These are phyloP conservation scores for Chanos chanos DNA, from an alignment of 2,797 vertebrate genomes.

Conservation along the genomic window DNA sequence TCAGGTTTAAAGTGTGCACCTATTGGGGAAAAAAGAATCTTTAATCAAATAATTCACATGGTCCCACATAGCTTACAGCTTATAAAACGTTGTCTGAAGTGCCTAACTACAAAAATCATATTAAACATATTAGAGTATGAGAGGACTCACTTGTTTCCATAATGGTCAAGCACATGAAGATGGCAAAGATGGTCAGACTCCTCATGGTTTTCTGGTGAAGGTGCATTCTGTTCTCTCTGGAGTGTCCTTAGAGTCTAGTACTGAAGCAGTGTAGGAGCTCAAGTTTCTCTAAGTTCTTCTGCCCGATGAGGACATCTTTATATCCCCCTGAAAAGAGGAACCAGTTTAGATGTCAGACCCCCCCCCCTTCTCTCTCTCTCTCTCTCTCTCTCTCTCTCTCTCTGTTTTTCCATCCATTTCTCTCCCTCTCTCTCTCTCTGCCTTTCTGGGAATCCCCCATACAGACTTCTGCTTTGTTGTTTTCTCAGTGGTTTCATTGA, in stretches of 20 bases:
- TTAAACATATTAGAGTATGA: too few relatives aligned
- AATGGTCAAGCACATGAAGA: conserved; percentile 30
- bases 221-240: conserved; percentile 40
- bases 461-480: too few relatives aligned
- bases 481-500: background rate
- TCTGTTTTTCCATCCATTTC: too few relatives aligned
- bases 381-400: too few relatives aligned
- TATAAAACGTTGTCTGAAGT: too few relatives aligned
- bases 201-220: conserved; percentile 42
- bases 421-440: background rate
- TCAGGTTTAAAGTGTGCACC: conserved; percentile 34
- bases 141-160: conserved; percentile 50
- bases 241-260: background rate
- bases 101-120: too few relatives aligned
- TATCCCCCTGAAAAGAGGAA: conserved; percentile 55
- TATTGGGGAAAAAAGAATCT: conserved; percentile 1
- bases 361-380: too few relatives aligned
- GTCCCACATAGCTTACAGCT: background rate
- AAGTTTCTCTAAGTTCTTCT: background rate
- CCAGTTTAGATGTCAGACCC: conserved; percentile 1
- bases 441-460: background rate
- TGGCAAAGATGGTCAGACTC: conserved; percentile 41
- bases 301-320: conserved; percentile 42
- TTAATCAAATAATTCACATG: background rate
- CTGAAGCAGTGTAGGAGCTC: conserved; percentile 13